Base-by-base conservation (phyloP, 2,113 vertebrate species). In the Oncorhynchus masou region DNA sequence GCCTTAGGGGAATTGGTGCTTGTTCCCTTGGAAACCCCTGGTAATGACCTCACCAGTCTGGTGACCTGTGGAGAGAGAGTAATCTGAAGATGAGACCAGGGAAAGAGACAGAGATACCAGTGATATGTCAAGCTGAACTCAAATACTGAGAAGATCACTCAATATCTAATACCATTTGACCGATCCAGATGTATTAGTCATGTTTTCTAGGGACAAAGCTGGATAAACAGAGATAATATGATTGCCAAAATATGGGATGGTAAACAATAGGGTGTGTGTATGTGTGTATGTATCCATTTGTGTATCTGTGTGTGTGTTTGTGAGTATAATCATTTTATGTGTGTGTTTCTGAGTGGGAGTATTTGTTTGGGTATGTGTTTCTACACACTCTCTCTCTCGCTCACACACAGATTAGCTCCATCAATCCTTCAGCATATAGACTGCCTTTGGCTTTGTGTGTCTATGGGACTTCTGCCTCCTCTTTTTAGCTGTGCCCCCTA, bases 11-110 rank as follows among this genome's bases (percentile, higher is more conserved):
- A 19, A 75, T 75, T 77, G 75, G 12, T 88, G 80, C 75, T 86
- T 83, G 92, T 92, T 92, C 85, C 91, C 90, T 88, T 88, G 88
- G 90, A 91, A 92, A 94, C 91, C 80, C 81, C 81, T 76, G 82
- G 80, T 88, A 86, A 90, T 88, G 87, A 88, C 87, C 79, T 83
- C 81, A 22, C 74, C 70, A 82, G 74, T 80, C 76, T 81, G 71
- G 79, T 74, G 79, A 81, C 88, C 86, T 76, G 84, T 78, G 20
- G n/a, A 22, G n/a, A 31, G 65, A 70, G 60, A 80, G 74, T 87
- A 86, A 85, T 88, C 73, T 81, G 85, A 86, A 86, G 74, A 84
- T 80, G 74, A 85, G 82, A 84, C 82, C 77, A 86, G n/a, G 25
- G 70, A 84, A 68, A 78, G 16, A 84, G 80, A 77, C 81, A 78